These are phyloP conservation scores for Streblospio benedicti DNA, from an alignment of 1,140 invertebrate genomes.

Conservation along the genomic window DNA sequence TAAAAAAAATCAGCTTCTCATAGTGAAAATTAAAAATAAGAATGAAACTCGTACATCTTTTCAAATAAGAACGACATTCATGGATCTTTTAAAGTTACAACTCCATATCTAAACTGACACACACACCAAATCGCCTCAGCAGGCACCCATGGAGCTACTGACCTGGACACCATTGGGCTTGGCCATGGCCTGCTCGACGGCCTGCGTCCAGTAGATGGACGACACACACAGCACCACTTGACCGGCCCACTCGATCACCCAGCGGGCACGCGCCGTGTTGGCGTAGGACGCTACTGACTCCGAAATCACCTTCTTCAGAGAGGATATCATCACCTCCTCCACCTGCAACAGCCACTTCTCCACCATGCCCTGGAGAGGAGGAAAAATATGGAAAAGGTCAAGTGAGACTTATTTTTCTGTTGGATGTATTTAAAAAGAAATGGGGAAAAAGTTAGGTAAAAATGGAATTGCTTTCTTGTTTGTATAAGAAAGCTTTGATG, in stretches of 20 bases:
- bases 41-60: too few species aligned
- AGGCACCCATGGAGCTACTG: constrained; percentile 18
- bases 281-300: constrained; percentile 38
- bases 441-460: too few species aligned
- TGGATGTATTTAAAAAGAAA: background rate
- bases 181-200: constrained; percentile 41
- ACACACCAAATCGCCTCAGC: constrained; percentile 18
- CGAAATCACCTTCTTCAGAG: constrained; percentile 42
- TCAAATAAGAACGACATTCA: too few species aligned
- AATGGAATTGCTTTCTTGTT: background rate
- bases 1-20: too few species aligned
- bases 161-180: constrained; percentile 34
- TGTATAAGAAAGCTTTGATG: background rate
- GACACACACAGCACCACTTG: constrained; percentile 45
- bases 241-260: constrained; percentile 48
- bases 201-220: constrained; percentile 44
- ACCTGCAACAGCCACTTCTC: constrained; percentile 50
- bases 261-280: constrained; percentile 36
- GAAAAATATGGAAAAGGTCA: constrained; percentile 13
- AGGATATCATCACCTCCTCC: constrained; percentile 46
- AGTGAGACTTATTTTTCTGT: background rate
- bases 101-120: background rate
- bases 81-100: too few species aligned
- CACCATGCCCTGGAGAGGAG: constrained; percentile 45
- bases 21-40: too few species aligned